Percentiles rank a stretch among this genome's conserved stretches.
These are phyloP conservation scores for Paraescarpia echinospica DNA, from an alignment of 1,140 invertebrate genomes.

Conservation along the genomic window DNA sequence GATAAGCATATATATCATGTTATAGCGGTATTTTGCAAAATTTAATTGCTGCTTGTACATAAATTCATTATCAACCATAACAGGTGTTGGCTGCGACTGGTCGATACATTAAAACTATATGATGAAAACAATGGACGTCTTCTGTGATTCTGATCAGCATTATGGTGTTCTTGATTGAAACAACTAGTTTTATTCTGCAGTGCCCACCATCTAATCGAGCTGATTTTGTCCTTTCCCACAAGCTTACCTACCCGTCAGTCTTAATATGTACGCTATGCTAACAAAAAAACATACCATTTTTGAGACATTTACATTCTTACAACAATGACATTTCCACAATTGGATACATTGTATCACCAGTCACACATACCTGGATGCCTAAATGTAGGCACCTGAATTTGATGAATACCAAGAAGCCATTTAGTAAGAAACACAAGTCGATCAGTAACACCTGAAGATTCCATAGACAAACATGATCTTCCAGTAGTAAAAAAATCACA, in stretches of 20 bases:
- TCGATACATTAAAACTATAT: neutral
- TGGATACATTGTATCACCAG: too few relatives aligned
- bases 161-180: neutral
- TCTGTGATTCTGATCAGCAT: neutral
- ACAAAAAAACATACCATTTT: neutral
- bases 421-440: neutral
- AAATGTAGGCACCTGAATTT: too few relatives aligned
- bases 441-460: neutral
- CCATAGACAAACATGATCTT: neutral
- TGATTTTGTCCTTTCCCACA: too few relatives aligned
- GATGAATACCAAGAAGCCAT: neutral
- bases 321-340: neutral
- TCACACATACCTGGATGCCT: too few relatives aligned
- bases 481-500: neutral
- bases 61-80: neutral
- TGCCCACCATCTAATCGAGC: too few relatives aligned
- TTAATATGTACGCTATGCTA: neutral
- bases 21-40: neutral
- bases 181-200: too few relatives aligned
- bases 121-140: neutral
- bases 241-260: neutral
- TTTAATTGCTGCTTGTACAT: neutral
- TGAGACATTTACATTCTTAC: constrained; percentile 6
- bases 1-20: neutral
- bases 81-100: neutral